Evolutionary conservation across 2,888 invertebrate species (phyloP).

Genomic region (Limenitis camilla): DNA sequence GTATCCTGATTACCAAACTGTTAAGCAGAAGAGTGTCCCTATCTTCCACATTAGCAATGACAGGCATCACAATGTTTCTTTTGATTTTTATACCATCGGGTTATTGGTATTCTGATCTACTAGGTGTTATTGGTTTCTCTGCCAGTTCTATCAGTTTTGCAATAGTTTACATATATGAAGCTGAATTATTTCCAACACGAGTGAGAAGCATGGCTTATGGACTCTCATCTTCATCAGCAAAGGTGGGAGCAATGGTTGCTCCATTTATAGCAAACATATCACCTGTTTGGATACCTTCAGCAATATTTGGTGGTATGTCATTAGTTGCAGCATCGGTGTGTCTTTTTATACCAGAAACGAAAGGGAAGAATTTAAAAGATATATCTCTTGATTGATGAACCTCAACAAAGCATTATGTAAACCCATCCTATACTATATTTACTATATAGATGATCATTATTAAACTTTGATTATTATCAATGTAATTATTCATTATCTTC

Average conservation of each 20-base stretch:
- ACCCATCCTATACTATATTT: too few species aligned
- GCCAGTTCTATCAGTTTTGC: slow-evolving; percentile 29
- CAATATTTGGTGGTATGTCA: slow-evolving; percentile 39
- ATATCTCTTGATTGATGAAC: slow-evolving; percentile 26
- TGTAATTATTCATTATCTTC: too few species aligned
- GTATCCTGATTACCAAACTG: slow-evolving; percentile 34
- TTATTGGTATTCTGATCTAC: slow-evolving; percentile 30
- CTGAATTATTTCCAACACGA: slow-evolving; percentile 49
- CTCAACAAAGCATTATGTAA: too few species aligned
- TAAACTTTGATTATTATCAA: too few species aligned
- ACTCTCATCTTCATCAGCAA: slow-evolving; percentile 37
- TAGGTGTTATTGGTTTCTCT: slow-evolving; percentile 34
- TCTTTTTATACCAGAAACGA: slow-evolving; percentile 46
- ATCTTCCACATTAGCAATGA: slow-evolving; percentile 25
- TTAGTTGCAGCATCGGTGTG: slow-evolving; percentile 39
- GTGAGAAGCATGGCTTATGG: slow-evolving; percentile 48
- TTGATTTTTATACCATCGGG: slow-evolving; percentile 33
- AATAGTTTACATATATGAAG: slow-evolving; percentile 36
- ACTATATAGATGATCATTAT: too few species aligned
- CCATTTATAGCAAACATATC: slow-evolving; percentile 42
- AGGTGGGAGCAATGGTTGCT: too few species aligned
- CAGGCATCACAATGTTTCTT: slow-evolving; percentile 33
- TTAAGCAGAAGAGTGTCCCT: slow-evolving; percentile 35
- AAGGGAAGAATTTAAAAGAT: slow-evolving; percentile 43
- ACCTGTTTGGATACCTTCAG: slow-evolving; percentile 41